Base-by-base conservation (phyloP, 1,140 invertebrate species). In the Asbolus verrucosus region DNA sequence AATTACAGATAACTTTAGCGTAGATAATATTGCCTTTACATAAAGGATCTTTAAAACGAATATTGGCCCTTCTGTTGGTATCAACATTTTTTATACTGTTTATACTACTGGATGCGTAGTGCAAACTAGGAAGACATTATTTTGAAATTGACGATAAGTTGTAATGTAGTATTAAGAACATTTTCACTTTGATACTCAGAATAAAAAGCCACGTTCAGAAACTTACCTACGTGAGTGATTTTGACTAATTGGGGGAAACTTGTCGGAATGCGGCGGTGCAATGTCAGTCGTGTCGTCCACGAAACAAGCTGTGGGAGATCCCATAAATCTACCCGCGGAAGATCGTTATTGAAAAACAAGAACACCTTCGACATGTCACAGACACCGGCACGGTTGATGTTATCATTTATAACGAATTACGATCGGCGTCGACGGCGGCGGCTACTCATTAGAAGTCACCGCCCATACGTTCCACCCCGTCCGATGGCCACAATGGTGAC, bases 401-500 rank as follows among this genome's bases (percentile, higher is more conserved):
- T 62, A 62, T 62, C 60, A 62, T 62, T 62, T 62, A 62, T 62
- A 62, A 62, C 60, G 60, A 62, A 62, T 62, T 62, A 62, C 60
- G 60, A 61, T 36, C 31, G 59, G 30, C 60, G 60, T 38, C 60
- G 60, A 62, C 60, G 60, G 60, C 60, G 60, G 60, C 60, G 60
- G 38, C 60, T 62, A 62, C 60, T 62, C 60, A 62, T 62, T 62
- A 62, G 60, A 62, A 62, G 60, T 62, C 36, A 30, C 60, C 60
- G 60, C 60, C 60, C 19, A 62, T 39, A 19, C 60, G 16, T 38
- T 62, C 60, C 31, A 21, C 36, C 36, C 30, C 60, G 19, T 62
- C 59, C 11, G 24, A 60, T 14, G 21, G 13, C 54, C 31, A 27
- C 14, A 39, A 62, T 38, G 36, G 60, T 62, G 60, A 62, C 60